Evolutionary conservation across 2,797 vertebrate genomes (phyloP), one percentile per base, ranked within the genome.

Genomic region (Rachycentron canadum): DNA sequence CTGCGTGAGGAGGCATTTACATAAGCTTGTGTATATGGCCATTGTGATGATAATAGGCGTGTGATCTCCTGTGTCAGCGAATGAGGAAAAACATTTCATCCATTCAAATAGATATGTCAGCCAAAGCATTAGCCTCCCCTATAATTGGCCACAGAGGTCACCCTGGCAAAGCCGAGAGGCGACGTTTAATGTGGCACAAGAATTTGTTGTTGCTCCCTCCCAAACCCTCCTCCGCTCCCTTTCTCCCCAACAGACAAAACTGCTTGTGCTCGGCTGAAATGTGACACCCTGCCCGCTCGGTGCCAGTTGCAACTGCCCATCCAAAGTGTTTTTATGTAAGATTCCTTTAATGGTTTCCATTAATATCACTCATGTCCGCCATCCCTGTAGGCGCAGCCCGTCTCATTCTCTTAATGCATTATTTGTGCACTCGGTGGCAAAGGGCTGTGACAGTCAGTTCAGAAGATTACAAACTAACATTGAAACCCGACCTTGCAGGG

Each of bases 101-200:
- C 90, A 85, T 89, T 92, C 88, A 87, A 92, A 92, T 86, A 89
- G 90, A 92, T 77, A 82, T 89, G 87, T 90, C 88, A 87, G 89
- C 87, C 86, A 57, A 72, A 78, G 85, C 89, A 89, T 93, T 91
- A 93, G 89, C 88, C 84, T 85, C 74, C 85, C 73, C 76, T 83
- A 82, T 92, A 92, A 94, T 92, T 93, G 90, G 89, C 89, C 89
- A 82, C 89, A 86, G 91, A 94, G 93, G 92, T 94, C 91, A 91
- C 83, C 85, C 85, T 63, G 76, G 82, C 79, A 70, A 75, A 89
- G 86, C 77, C 16, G 56, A 78, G 76, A 76, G 75, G 78, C 84
- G 52, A 87, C 88, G 84, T 89, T 89, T 89, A 89, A 74, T 82
- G 84, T 76, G 83, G 88, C 76, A 57, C 72, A 70, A 87, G 73